These are phyloP conservation scores for Rhagonycha fulva DNA, from an alignment of 2,888 invertebrate genomes.

Conservation along the genomic window DNA sequence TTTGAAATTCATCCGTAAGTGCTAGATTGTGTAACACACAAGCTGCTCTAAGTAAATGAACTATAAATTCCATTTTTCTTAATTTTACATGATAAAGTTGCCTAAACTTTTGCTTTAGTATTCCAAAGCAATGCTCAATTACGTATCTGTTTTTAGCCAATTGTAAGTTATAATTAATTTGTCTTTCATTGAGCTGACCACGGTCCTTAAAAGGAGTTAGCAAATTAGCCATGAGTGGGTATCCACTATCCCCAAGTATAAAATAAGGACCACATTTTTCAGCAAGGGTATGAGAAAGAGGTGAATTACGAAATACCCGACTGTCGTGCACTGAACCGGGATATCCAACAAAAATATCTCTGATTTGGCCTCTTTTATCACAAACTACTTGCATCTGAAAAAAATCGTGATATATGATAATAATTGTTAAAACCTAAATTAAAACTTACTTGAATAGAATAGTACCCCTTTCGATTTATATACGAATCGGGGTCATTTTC, in stretches of 20 bases:
- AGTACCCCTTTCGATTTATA: conserved; percentile 17
- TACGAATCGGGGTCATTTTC: not conserved
- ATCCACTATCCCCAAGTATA: conserved; percentile 22
- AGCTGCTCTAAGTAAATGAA: conserved; percentile 3
- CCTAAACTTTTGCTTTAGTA: conserved; percentile 25
- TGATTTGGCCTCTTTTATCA: conserved; percentile 1
- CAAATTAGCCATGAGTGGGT: conserved; percentile 11
- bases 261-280: conserved; percentile 5
- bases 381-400: conserved; percentile 14
- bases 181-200: conserved; percentile 13
- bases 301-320: conserved; percentile 3
- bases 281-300: not conserved
- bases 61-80: conserved; percentile 11
- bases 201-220: conserved; percentile 18
- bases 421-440: too few species aligned
- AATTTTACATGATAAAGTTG: conserved; percentile 20
- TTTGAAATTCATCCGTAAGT: not conserved
- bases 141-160: conserved; percentile 19
- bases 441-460: not conserved
- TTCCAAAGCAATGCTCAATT: conserved; percentile 24
- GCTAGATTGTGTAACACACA: conserved; percentile 19
- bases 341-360: conserved; percentile 13
- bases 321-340: conserved; percentile 20
- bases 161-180: conserved; percentile 17
- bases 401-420: too few species aligned